Evolutionary conservation across 2,888 invertebrate species (phyloP), one percentile per base, ranked within the genome.

Genomic region (Polyommatus iphigenia): DNA sequence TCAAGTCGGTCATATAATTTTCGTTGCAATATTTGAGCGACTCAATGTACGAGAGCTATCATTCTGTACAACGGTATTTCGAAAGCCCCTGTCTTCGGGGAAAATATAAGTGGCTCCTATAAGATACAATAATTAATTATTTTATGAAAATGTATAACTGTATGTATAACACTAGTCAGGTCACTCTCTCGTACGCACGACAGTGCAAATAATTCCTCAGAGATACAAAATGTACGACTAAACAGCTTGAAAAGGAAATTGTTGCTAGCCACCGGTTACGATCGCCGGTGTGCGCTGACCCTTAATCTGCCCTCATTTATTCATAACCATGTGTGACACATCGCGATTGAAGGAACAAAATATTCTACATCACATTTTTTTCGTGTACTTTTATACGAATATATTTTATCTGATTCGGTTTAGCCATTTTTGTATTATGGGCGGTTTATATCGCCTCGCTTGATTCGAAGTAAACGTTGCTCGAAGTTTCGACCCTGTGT

Each of bases 281-380:
- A 18, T 18, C 32, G 29, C 29, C 5, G 8, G 67, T 32, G 18
- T 67, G 29, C 67, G 3, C 29, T 15, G 18, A 6, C 29, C 29
- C 67, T 32, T 67, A 32, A 67, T 67, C 67, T 67, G 18, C 15
- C 29, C 67, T 32, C 67, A 67, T 67, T 67, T 67, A 67, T 67
- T 67, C 67, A 29, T 67, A 67, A 32, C 67, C 67, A 67, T 67
- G 67, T 67, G 29, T 32, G 29, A 32, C 67, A 67, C 67, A 67
- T 67, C 67, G 67, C 15, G 67, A 67, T 67, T 15, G 67, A 67
- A 67, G 67, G 67, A 67, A 67, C 67, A 29, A 67, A 67, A 67
- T 32, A 67, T 67, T 67, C 67, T 0, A 67, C 29, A 29, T 67
- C 67, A 67, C 67, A 67, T 32, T 67, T 67, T 50, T 67, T 67